phyloP scores from a whole-genome alignment of 2,113 vertebrate genomes.

The Ailuropoda melanoleuca region DNA sequence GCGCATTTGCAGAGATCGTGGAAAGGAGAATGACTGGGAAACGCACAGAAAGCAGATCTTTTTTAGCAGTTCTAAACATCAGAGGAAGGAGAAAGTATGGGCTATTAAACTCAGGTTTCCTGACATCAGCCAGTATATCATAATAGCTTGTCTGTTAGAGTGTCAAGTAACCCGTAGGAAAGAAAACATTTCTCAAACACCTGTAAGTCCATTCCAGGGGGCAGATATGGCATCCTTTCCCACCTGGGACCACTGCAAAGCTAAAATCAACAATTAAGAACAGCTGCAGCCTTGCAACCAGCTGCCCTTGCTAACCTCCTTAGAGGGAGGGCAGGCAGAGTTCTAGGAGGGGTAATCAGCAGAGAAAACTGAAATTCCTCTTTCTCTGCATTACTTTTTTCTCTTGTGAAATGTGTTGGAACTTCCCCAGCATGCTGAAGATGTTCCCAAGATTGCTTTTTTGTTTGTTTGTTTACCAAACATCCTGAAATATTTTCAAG shows the following conservation, averaged over 20 bases:
- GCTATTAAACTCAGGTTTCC: background rate
- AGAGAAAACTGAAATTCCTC: slow-evolving; percentile 12
- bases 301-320: slow-evolving; percentile 50
- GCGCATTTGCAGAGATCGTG: background rate
- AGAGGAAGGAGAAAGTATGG: background rate
- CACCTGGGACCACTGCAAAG: slow-evolving; percentile 44
- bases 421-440: background rate
- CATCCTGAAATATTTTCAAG: background rate
- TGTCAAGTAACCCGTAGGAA: slow-evolving; percentile 15
- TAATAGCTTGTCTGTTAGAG: slow-evolving; percentile 42
- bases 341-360: background rate
- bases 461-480: background rate
- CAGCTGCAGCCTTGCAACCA: slow-evolving; percentile 53
- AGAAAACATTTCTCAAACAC: slow-evolving; percentile 66
- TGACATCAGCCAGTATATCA: background rate
- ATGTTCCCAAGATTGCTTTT: background rate
- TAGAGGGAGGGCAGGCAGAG: background rate
- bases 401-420: background rate
- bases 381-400: background rate
- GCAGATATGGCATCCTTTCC: slow-evolving; percentile 19
- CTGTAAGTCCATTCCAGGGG: slow-evolving; percentile 46
- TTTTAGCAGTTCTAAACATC: background rate
- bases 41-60: background rate
- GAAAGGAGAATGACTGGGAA: background rate
- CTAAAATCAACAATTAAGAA: slow-evolving; percentile 63